phyloP scores from a whole-genome alignment of 2,888 invertebrate species.

The Hemithea aestivaria region DNA sequence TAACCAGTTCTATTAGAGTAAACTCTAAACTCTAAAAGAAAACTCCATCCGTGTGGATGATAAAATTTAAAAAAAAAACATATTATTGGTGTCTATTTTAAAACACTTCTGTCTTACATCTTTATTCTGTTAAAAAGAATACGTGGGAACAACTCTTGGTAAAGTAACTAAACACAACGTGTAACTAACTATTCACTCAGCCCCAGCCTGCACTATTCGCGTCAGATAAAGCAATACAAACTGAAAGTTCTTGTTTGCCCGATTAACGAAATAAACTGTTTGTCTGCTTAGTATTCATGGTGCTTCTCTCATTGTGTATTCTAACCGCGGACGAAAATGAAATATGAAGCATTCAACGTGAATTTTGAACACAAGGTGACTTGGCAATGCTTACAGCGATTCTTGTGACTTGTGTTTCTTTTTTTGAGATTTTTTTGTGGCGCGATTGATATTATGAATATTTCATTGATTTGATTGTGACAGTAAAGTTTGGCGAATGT shows the following conservation, averaged over 20 bases:
- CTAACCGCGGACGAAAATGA: constrained; percentile 67
- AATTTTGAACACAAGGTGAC: constrained; percentile 68
- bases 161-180: too few species aligned
- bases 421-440: constrained; percentile 22
- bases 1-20: too few species aligned
- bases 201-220: constrained; percentile 23
- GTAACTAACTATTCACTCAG: constrained; percentile 11
- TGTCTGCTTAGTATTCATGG: constrained; percentile 74
- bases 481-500: too few species aligned
- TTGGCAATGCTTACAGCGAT: constrained; percentile 48
- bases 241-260: constrained; percentile 72
- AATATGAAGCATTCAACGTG: constrained; percentile 73
- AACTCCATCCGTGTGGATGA: too few species aligned
- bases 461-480: not conserved
- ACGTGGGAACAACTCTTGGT: too few species aligned
- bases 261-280: constrained; percentile 76
- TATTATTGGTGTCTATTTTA: too few species aligned
- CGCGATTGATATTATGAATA: not conserved
- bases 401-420: constrained; percentile 29
- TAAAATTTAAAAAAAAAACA: too few species aligned
- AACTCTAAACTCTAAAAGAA: too few species aligned
- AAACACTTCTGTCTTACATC: too few species aligned
- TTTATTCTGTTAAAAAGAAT: too few species aligned
- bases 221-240: constrained; percentile 53
- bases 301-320: constrained; percentile 69